phyloP scores from a whole-genome alignment of 1,140 invertebrate genomes.

The Phymorhynchus buccinoides region DNA sequence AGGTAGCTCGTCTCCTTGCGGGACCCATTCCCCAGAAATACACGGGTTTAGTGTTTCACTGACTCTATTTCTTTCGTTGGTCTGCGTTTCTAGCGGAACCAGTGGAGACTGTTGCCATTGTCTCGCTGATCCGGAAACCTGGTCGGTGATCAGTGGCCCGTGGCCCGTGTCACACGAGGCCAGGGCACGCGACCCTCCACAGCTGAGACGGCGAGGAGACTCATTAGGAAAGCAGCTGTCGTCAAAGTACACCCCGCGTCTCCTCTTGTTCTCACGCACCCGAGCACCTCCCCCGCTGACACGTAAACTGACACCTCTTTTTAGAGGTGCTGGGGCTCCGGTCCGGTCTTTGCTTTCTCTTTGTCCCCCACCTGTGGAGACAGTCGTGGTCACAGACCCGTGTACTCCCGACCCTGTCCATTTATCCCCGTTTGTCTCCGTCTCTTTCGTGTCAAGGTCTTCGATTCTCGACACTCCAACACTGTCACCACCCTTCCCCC shows the following conservation, averaged over 20 bases:
- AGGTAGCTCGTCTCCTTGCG: neutral
- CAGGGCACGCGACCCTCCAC: neutral
- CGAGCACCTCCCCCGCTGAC: neutral
- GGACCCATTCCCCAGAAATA: neutral
- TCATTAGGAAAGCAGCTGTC: conserved; percentile 18
- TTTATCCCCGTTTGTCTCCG: too few relatives aligned
- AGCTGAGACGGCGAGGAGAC: neutral
- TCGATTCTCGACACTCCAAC: too few relatives aligned
- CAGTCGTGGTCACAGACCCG: too few relatives aligned
- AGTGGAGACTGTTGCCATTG: neutral
- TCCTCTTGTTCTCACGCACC: conserved; percentile 27
- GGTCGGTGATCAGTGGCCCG: neutral
- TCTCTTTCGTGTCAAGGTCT: too few relatives aligned
- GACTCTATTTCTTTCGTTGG: neutral
- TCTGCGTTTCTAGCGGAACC: neutral
- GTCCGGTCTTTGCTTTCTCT: too few relatives aligned
- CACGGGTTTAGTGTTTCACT: conserved; percentile 29
- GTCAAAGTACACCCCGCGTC: conserved; percentile 39
- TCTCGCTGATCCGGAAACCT: neutral
- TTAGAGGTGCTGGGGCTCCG: conserved; percentile 24
- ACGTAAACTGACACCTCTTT: conserved; percentile 8
- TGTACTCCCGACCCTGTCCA: too few relatives aligned
- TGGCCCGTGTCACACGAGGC: neutral
- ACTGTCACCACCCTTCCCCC: too few relatives aligned
- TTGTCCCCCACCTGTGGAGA: too few relatives aligned